Base-by-base conservation (phyloP, 2,113 vertebrate genomes). In the Telmatochromis sp. region DNA sequence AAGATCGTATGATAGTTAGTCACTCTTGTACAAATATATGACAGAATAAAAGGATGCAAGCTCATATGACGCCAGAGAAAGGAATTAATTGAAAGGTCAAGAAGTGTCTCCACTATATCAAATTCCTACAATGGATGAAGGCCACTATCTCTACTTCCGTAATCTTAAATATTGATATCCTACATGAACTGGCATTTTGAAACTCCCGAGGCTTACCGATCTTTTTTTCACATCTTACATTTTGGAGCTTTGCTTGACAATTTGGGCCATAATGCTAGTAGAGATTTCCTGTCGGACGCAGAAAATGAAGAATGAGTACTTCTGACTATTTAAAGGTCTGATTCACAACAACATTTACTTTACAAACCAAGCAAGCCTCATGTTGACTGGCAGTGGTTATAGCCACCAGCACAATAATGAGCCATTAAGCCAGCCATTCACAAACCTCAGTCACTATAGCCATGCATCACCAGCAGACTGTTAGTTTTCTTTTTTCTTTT, bases 301-400 rank as follows among this genome's bases (percentile, higher is more conserved):
- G 35, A 4, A 4, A 37, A 63, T 53, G 9, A 53, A 78, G 13
- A 55, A 51, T 2, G 6, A 51, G 26, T 10, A 50, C 23, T 31
- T 13, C 26, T n/a, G 42, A 78, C 71, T 78, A 78, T 51, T 84
- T 50, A 51, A 8, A 28, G 55, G 13, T 51, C 42, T 55, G 1
- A 81, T 71, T 84, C 28, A 68, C 17, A 42, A 63, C 47, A 83
- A 83, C 80, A 81, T 88, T 86, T 51, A 54, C 51, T 90, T 14
- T 50, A 6, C 50, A 89, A 73, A 84, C 75, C 85, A 5, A 87
- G 40, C 63, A 51, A 10, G 15, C 13, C 79, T 51, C 42, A 2
- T 8, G 53, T 40, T 82, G 90, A 92, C 54, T 86, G 90, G 83
- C 87, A 85, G 89, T 40, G 65, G 87, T 86, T 75, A 80, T 57